Percentiles rank a stretch among this genome's conserved stretches.
Conservation (phyloP, 2,113 vertebrate species). For the Festucalex cinctus region DNA sequence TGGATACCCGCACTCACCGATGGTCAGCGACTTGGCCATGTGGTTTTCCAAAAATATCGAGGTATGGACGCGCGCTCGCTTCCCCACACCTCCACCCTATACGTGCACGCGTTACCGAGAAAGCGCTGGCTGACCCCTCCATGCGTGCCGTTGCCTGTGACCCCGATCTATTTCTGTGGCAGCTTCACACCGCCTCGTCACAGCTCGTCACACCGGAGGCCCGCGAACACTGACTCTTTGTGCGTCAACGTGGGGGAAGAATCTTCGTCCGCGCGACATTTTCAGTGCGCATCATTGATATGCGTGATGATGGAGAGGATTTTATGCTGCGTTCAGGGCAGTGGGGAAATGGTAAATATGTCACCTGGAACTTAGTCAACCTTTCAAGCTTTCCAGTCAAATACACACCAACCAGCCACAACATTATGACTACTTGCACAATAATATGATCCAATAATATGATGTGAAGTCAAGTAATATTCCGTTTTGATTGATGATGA, state of each 20-base stretch:
- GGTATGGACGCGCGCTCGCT: conserved; percentile 30
- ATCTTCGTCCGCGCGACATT: conserved; percentile 18
- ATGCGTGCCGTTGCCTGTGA: conserved; percentile 59
- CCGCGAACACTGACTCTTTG: conserved; percentile 68
- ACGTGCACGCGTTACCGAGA: conserved; percentile 41
- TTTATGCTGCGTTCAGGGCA: not conserved
- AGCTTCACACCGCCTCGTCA: conserved; percentile 58
- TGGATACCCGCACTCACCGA: conserved; percentile 28
- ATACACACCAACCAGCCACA: not conserved
- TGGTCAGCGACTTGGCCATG: conserved; percentile 36
- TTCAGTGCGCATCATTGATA: conserved; percentile 35
- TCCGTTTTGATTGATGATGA: not conserved
- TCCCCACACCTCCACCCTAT: conserved; percentile 24
- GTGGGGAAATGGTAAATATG: not conserved
- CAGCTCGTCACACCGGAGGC: conserved; percentile 49
- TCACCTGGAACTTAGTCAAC: not conserved
- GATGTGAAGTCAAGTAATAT: not conserved
- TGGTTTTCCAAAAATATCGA: conserved; percentile 61
- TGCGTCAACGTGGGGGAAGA: conserved; percentile 57
- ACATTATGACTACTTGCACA: not conserved
- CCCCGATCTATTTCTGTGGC: conserved; percentile 67
- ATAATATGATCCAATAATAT: not conserved
- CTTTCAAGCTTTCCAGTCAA: not conserved
- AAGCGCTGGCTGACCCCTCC: conserved; percentile 52
- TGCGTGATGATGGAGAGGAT: conserved; percentile 15